Conservation (phyloP, 2,797 vertebrate species). For the Mormyrus proboscirostris region DNA sequence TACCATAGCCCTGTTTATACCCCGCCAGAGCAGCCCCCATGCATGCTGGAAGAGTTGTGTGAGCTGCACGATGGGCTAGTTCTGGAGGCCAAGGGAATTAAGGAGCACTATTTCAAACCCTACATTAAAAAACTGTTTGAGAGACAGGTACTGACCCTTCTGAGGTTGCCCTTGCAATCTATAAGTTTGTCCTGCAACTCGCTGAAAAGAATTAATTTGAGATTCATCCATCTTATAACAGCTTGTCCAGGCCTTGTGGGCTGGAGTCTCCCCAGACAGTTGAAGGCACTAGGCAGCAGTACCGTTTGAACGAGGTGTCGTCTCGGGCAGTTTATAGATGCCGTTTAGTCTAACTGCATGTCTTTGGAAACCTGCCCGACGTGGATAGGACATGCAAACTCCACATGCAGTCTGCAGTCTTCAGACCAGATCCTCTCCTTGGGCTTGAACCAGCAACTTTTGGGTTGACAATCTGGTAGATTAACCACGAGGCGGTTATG, state of each 20-base stretch:
- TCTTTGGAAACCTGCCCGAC: neutral
- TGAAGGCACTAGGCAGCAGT: neutral
- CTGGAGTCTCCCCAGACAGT: neutral
- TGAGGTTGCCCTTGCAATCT: too few species aligned
- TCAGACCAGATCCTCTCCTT: neutral
- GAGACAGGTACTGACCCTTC: slow-evolving; percentile 64
- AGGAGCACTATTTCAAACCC: slow-evolving; percentile 93
- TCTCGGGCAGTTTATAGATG: neutral
- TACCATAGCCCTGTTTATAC: slow-evolving; percentile 49
- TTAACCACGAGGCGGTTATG: neutral
- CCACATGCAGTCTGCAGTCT: neutral
- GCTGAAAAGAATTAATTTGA: neutral
- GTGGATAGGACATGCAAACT: neutral
- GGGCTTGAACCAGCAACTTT: neutral
- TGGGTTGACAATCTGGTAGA: neutral
- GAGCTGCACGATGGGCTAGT: slow-evolving; percentile 86
- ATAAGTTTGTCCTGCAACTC: neutral
- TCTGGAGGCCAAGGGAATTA: slow-evolving; percentile 93
- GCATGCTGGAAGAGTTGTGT: slow-evolving; percentile 78
- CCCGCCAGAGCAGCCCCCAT: slow-evolving; percentile 60
- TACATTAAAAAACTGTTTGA: slow-evolving; percentile 86
- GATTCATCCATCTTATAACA: neutral
- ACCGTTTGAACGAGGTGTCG: neutral
- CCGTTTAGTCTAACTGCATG: neutral
- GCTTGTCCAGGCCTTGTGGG: neutral